phyloP scores from a whole-genome alignment of 1,140 invertebrate species.

The Meloidogyne hapla region DNA sequence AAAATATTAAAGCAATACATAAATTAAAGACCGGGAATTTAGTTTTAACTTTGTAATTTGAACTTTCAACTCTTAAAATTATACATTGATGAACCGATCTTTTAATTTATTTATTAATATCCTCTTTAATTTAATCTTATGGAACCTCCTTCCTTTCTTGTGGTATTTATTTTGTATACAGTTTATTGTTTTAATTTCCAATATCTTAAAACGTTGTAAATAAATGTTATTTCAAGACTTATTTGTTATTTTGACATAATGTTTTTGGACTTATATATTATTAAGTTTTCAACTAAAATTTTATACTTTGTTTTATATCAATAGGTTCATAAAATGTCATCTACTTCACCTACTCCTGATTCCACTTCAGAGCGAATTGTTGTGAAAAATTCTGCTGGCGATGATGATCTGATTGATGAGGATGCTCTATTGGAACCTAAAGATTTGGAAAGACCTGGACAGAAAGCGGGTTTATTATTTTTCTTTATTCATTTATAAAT shows the following conservation, averaged over 20 bases:
- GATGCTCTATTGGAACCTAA: slow-evolving; percentile 41
- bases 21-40: background rate
- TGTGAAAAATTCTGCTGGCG: slow-evolving; percentile 16
- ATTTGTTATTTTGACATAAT: background rate
- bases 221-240: background rate
- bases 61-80: too few relatives aligned
- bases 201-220: background rate
- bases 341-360: background rate
- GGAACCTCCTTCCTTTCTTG: background rate
- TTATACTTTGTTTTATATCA: too few relatives aligned
- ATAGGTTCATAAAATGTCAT: background rate
- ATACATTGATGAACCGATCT: too few relatives aligned
- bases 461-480: slow-evolving; percentile 21
- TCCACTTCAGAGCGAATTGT: background rate
- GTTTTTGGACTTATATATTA: too few relatives aligned
- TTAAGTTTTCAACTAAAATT: too few relatives aligned
- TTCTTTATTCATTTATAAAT: slow-evolving; percentile 13
- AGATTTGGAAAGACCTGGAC: slow-evolving; percentile 39
- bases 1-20: background rate
- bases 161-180: background rate
- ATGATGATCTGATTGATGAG: slow-evolving; percentile 46
- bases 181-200: background rate
- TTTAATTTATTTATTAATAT: background rate
- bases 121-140: background rate
- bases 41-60: too few relatives aligned